A percentile compares a stretch with the other conserved stretches of the same genome.
These are phyloP conservation scores for Takifugu bimaculatus DNA, from an alignment of 2,113 vertebrate genomes.

Conservation along the genomic window DNA sequence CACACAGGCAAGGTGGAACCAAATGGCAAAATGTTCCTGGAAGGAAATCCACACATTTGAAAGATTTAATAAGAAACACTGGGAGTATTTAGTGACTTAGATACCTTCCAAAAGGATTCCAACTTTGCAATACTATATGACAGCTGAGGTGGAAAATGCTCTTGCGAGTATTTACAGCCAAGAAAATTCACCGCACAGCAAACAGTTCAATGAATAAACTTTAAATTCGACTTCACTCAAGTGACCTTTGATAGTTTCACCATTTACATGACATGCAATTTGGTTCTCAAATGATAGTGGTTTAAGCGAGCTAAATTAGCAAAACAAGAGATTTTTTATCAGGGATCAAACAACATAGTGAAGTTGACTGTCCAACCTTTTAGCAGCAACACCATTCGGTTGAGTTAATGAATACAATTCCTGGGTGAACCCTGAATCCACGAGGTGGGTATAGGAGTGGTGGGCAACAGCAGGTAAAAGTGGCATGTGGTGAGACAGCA, in stretches of 20 bases:
- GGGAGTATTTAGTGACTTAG: constrained; percentile 8
- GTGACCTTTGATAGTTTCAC: too few relatives aligned
- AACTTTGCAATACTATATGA: background rate
- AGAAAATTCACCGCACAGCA: background rate
- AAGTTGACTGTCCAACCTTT: too few relatives aligned
- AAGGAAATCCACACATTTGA: constrained; percentile 23
- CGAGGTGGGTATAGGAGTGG: constrained; percentile 21
- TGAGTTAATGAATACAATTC: constrained; percentile 8
- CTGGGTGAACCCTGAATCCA: constrained; percentile 2
- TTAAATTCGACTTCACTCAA: too few relatives aligned
- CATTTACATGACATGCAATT: too few relatives aligned
- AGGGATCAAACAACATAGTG: too few relatives aligned
- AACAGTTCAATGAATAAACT: too few relatives aligned
- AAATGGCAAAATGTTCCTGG: constrained; percentile 26
- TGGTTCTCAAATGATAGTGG: too few relatives aligned
- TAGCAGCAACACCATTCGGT: too few relatives aligned
- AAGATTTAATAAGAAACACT: constrained; percentile 47
- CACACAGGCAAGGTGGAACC: constrained; percentile 11
- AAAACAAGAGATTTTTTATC: too few relatives aligned
- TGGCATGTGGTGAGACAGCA: constrained; percentile 72
- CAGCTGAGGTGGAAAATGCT: background rate
- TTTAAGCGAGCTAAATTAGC: too few relatives aligned
- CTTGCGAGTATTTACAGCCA: background rate
- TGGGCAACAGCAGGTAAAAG: constrained; percentile 42
- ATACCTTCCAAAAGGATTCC: constrained; percentile 19